These are phyloP conservation scores for Aphaenogaster ashmeadi DNA, from an alignment of 1,140 invertebrate species.

Conservation along the genomic window DNA sequence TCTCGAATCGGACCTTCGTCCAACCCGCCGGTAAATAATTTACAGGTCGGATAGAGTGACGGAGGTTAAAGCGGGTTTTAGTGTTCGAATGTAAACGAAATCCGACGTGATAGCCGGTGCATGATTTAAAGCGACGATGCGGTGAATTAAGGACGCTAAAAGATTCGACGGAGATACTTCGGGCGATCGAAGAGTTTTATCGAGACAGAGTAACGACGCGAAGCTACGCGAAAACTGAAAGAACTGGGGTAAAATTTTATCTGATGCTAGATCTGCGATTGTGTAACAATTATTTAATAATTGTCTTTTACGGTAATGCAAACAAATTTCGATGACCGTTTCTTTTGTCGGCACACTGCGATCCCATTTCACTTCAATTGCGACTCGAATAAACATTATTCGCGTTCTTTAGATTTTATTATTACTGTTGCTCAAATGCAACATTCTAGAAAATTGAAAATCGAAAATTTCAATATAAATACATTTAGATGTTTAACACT, in stretches of 20 bases:
- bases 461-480: no score
- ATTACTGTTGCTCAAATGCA: neutral
- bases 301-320: constrained; percentile 17
- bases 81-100: constrained; percentile 45
- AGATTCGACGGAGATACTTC: neutral
- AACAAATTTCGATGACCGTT: neutral
- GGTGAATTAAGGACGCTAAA: neutral
- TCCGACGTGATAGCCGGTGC: constrained; percentile 38
- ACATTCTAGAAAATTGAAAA: neutral
- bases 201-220: neutral
- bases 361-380: neutral
- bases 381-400: constrained; percentile 1
- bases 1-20: constrained; percentile 35
- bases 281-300: neutral
- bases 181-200: constrained; percentile 7
- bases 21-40: constrained; percentile 61
- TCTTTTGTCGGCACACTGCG: neutral
- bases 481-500: no score
- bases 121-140: constrained; percentile 51
- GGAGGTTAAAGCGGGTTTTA: constrained; percentile 39
- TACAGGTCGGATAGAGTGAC: constrained; percentile 29
- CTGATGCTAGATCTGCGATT: neutral
- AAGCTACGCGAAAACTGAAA: neutral
- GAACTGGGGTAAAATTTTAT: neutral
- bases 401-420: neutral